Percentiles rank a stretch among this genome's conserved stretches.
Evolutionary conservation across 2,797 vertebrate genomes (phyloP).

Genomic region (Eulemur coronatus): DNA sequence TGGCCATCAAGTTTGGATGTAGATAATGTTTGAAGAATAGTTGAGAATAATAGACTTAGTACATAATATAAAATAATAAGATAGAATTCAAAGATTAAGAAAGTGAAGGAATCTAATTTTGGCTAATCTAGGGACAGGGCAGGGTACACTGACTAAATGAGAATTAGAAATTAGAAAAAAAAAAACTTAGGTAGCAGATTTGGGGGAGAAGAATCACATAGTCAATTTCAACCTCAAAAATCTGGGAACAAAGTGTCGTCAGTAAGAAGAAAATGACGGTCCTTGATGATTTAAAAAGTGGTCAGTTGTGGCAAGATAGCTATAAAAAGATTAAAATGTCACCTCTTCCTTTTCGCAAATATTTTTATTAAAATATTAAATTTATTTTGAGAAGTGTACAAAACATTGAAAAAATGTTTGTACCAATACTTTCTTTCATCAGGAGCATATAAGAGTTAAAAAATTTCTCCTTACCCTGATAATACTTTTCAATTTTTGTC

Average conservation of each 20-base stretch:
- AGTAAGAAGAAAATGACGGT: not conserved
- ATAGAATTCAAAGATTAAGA: not conserved
- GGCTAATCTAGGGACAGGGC: fast-evolving
- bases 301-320: not conserved
- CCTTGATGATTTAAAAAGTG: not conserved
- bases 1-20: not conserved
- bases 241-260: not conserved
- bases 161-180: not conserved
- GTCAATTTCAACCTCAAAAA: not conserved
- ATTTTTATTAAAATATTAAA: not conserved
- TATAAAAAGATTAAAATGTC: not conserved
- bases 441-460: too few species aligned
- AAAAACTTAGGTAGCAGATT: not conserved
- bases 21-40: not conserved
- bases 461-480: not conserved
- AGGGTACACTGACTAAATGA: not conserved
- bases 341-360: not conserved
- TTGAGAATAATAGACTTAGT: not conserved
- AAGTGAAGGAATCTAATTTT: not conserved
- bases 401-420: not conserved
- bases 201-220: not conserved
- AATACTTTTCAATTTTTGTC: not conserved
- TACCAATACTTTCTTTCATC: not conserved
- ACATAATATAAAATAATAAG: not conserved
- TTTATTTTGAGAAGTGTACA: not conserved